A percentile compares a stretch with the other conserved stretches of the same genome.
These are phyloP conservation scores for Pocillopora grandis DNA, from an alignment of 92 coral and sea anemone species.

Conservation along the genomic window DNA sequence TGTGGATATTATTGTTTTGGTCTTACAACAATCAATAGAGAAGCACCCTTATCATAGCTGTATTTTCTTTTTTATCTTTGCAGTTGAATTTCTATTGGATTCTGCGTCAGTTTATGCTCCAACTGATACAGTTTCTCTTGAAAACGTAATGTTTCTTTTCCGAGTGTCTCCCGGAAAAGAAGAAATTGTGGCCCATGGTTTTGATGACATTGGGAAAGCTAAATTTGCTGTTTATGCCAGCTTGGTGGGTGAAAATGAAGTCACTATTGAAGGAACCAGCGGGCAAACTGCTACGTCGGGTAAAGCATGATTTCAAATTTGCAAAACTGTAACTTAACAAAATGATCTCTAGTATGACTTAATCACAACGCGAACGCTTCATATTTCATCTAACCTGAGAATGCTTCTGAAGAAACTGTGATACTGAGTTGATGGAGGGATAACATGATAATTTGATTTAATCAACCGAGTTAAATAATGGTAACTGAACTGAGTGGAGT, in stretches of 20 bases:
- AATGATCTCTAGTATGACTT: no score
- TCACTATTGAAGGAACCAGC: slow-evolving; percentile 40
- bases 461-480: no score
- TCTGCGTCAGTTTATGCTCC: slow-evolving; percentile 51
- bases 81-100: slow-evolving; percentile 63
- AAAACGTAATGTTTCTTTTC: slow-evolving; percentile 53
- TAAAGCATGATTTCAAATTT: neutral
- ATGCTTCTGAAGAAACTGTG: no score
- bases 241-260: slow-evolving; percentile 23
- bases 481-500: no score
- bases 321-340: neutral
- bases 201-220: slow-evolving; percentile 41
- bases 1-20: no score
- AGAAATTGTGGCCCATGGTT: slow-evolving; percentile 55
- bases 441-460: no score
- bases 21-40: no score
- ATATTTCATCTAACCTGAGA: no score
- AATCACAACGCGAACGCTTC: no score
- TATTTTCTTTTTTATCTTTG: neutral
- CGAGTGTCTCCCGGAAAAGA: slow-evolving; percentile 45
- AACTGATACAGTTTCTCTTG: slow-evolving; percentile 47
- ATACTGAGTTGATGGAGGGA: no score
- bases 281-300: slow-evolving; percentile 49
- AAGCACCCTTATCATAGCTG: no score
- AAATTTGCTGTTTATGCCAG: slow-evolving; percentile 53